Evolutionary conservation across 30 jellyfish, hydroid and myxozoan species (phyloP).

Genomic region (Pelagia noctiluca): DNA sequence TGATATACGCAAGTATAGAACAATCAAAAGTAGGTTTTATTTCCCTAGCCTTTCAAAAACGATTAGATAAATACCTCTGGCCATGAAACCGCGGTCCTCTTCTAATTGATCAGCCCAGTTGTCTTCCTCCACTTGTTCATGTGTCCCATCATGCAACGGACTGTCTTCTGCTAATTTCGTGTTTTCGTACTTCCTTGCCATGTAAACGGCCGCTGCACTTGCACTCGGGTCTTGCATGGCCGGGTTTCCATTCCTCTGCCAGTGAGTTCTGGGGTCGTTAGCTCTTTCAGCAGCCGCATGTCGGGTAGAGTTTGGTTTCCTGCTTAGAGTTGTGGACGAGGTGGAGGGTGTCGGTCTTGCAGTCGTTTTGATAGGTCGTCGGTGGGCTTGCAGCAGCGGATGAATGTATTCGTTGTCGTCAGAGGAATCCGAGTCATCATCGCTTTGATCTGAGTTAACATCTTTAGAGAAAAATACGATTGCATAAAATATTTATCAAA

Average conservation of each 20-base stretch:
- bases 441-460: constrained; percentile 7
- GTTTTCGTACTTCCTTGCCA: constrained; percentile 68
- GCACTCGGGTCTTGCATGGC: not conserved
- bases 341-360: constrained; percentile 44
- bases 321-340: not conserved
- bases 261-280: no score
- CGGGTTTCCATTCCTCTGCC: no score
- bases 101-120: constrained; percentile 69
- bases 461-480: no score
- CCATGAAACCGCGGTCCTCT: constrained; percentile 32
- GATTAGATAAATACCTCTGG: constrained; percentile 7
- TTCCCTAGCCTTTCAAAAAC: not conserved
- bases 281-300: not conserved
- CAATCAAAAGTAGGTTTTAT: not conserved
- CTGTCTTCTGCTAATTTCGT: constrained; percentile 10
- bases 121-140: constrained; percentile 37
- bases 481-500: no score
- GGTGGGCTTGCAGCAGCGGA: constrained; percentile 94
- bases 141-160: constrained; percentile 6
- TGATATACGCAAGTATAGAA: no score
- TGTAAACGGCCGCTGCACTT: constrained; percentile 63
- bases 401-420: constrained; percentile 76
- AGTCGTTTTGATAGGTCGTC: constrained; percentile 73
- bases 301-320: not conserved
- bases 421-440: constrained; percentile 46